These are phyloP conservation scores for Micromys minutus DNA, from an alignment of 2,113 vertebrate genomes.

Conservation along the genomic window DNA sequence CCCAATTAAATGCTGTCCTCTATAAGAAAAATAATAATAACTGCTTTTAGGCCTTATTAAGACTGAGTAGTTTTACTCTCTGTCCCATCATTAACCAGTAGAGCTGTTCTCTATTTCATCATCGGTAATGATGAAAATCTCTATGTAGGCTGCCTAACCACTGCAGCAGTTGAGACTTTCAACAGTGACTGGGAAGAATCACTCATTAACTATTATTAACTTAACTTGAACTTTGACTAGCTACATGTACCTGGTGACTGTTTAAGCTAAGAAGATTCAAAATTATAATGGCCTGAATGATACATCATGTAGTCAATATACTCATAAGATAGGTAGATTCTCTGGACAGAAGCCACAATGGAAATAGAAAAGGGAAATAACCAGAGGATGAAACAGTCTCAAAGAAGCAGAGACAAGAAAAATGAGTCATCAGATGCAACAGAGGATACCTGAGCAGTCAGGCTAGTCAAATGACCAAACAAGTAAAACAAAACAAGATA, in stretches of 20 bases:
- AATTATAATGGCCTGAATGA: neutral
- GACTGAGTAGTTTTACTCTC: neutral
- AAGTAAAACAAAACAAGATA: neutral
- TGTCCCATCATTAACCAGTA: neutral
- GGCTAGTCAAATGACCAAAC: neutral
- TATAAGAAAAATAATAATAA: no score
- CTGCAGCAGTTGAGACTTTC: neutral
- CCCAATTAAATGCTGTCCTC: no score
- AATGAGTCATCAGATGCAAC: neutral
- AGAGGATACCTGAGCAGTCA: neutral
- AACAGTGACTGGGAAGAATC: neutral
- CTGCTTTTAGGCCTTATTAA: no score
- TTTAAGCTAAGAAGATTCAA: neutral
- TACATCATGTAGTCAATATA: neutral
- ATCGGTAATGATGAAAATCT: neutral
- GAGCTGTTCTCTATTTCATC: neutral
- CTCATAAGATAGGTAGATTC: neutral
- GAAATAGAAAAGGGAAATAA: neutral
- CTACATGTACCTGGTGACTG: neutral
- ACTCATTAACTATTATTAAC: neutral
- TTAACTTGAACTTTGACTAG: constrained; percentile 34
- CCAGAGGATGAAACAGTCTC: neutral
- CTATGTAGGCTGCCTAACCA: neutral
- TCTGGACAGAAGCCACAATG: neutral
- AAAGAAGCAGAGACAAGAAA: neutral